Evolutionary conservation across 1,140 invertebrate species (phyloP), one percentile per base, ranked within the genome.

Genomic region (Pachyrhynchus sulphureomaculatus): DNA sequence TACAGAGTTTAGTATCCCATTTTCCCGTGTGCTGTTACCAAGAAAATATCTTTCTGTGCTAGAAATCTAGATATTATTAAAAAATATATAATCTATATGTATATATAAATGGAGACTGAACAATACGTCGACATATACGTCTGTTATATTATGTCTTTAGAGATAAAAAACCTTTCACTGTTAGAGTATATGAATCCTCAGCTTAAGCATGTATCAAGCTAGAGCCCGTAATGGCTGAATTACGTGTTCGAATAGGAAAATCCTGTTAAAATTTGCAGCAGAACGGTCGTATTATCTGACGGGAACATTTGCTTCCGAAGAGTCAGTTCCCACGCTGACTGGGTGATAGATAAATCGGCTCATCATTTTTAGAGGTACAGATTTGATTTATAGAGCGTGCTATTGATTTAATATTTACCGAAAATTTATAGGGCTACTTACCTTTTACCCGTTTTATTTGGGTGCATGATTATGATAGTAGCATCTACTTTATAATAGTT

Each of bases 221-320:
- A 58, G 55, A 58, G 32, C 33, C 55, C 44, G 44, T 58, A 58
- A 58, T 58, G 55, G 55, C 55, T 58, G 55, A 58, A 58, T 58
- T 58, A 48, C 55, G 55, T 58, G 55, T 29, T 41, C 55, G 37
- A 58, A 58, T 58, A 58, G 55, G 55, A 44, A 58, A 58, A 58
- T 58, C 55, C 55, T 42, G 55, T 58, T 58, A 58, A 58, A 58
- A 58, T 58, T 58, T 58, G 55, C 55, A 58, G 55, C 44, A 58
- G 55, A 58, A 58, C 55, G 55, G 55, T 34, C 55, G 32, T 33
- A 58, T 58, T 34, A 58, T 58, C 55, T 58, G 44, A 24, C 29
- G 42, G 26, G 23, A 58, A 58, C 55, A 58, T 58, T 58, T 58
- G 55, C 55, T 58, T 58, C 48, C 55, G 15, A 58, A 48, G 55